Conservation (phyloP, 2,888 invertebrate genomes). For the Papilio demoleus region DNA sequence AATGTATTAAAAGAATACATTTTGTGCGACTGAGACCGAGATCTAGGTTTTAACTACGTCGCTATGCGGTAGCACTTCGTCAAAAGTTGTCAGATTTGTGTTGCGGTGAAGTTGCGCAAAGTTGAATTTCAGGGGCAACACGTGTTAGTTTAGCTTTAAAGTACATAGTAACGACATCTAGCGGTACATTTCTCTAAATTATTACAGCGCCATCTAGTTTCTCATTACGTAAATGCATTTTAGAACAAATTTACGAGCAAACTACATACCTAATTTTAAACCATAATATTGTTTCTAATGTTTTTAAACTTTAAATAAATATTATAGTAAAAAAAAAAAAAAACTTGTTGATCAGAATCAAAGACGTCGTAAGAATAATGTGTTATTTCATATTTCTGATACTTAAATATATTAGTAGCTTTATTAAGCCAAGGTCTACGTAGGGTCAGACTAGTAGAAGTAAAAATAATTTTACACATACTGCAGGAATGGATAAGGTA, state of each 20-base stretch:
- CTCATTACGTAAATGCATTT: neutral
- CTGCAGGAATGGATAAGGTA: neutral
- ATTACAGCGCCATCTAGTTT: conserved; percentile 4
- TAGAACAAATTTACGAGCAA: neutral
- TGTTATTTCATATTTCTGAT: no score
- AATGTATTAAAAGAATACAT: neutral
- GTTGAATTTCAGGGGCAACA: conserved; percentile 13
- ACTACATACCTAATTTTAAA: no score
- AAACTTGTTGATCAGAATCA: no score
- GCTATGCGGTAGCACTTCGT: conserved; percentile 28
- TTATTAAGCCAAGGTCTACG: no score
- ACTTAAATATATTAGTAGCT: no score
- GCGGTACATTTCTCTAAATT: neutral
- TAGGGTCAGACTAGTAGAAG: no score
- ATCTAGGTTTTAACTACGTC: conserved; percentile 14
- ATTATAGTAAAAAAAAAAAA: no score
- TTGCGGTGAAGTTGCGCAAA: conserved; percentile 18
- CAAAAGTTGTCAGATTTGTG: conserved; percentile 18
- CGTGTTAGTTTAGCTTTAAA: neutral
- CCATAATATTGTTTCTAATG: no score
- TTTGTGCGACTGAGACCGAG: neutral
- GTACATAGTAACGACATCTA: conserved; percentile 11
- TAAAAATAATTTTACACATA: no score
- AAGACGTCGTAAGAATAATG: no score
- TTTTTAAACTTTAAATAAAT: no score